Evolutionary conservation across 1,140 invertebrate genomes (phyloP).

Genomic region (Euwallacea similis): DNA sequence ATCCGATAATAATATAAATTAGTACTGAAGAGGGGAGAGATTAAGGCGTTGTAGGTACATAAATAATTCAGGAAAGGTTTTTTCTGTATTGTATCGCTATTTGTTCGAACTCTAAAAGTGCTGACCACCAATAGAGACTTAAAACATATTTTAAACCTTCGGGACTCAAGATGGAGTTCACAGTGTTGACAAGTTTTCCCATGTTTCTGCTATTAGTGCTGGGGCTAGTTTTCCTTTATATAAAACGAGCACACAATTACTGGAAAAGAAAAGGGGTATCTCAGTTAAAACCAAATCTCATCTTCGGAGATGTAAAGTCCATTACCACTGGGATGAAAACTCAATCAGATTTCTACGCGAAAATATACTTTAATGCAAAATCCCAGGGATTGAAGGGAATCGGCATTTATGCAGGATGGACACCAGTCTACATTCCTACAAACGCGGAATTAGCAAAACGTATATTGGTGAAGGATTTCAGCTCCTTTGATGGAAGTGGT

Average conservation of each 20-base stretch:
- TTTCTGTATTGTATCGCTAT: too few relatives aligned
- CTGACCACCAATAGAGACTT: too few relatives aligned
- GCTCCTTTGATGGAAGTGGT: slow-evolving; percentile 21
- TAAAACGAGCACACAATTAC: slow-evolving; percentile 8
- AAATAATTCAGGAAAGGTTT: too few relatives aligned
- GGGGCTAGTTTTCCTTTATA: too few relatives aligned
- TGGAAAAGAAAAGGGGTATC: slow-evolving; percentile 22
- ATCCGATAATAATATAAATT: too few relatives aligned
- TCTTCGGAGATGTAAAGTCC: slow-evolving; percentile 10
- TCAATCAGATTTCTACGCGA: background rate
- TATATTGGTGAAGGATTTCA: slow-evolving; percentile 28
- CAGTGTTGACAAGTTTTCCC: too few relatives aligned
- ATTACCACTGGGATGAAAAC: background rate
- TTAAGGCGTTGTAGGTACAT: too few relatives aligned
- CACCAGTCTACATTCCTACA: background rate
- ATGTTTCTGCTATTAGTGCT: too few relatives aligned
- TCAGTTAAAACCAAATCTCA: slow-evolving; percentile 15
- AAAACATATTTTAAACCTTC: too few relatives aligned
- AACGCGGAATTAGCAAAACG: background rate
- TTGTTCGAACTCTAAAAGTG: too few relatives aligned
- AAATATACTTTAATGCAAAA: slow-evolving; percentile 1
- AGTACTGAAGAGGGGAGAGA: too few relatives aligned
- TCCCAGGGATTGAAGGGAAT: background rate
- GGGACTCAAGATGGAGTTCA: too few relatives aligned
- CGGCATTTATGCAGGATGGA: slow-evolving; percentile 9